A percentile compares a stretch with the other conserved stretches of the same genome.
Evolutionary conservation across 2,113 vertebrate species (phyloP).

Genomic region (Lepisosteus oculatus): DNA sequence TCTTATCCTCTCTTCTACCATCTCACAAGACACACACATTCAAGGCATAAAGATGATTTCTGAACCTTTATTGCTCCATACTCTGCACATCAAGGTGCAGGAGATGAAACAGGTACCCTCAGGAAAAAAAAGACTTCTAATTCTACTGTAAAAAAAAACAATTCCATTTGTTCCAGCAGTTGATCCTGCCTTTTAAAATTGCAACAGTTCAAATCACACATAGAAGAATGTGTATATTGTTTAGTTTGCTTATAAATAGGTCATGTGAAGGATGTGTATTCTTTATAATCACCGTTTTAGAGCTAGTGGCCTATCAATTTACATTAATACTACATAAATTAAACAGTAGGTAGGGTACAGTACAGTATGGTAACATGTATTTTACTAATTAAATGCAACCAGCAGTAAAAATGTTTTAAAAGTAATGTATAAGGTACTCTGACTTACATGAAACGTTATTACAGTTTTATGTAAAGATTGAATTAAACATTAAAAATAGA

Average conservation of each 20-base stretch:
- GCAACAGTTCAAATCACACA: slow-evolving; percentile 57
- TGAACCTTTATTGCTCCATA: no score
- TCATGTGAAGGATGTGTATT: slow-evolving; percentile 52
- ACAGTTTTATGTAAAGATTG: slow-evolving; percentile 45
- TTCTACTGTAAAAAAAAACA: no score
- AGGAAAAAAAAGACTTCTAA: no score
- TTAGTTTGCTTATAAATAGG: slow-evolving; percentile 45
- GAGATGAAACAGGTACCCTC: no score
- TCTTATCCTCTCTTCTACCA: no score
- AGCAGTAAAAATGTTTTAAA: slow-evolving; percentile 52
- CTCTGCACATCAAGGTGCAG: no score
- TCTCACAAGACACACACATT: no score
- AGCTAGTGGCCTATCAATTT: slow-evolving; percentile 67
- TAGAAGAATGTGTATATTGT: slow-evolving; percentile 26
- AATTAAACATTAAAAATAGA: slow-evolving; percentile 58
- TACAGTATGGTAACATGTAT: slow-evolving; percentile 42
- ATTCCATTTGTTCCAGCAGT: slow-evolving; percentile 12
- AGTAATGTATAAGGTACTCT: slow-evolving; percentile 44
- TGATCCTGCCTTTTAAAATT: slow-evolving; percentile 50
- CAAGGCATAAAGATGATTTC: no score
- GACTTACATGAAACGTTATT: slow-evolving; percentile 38
- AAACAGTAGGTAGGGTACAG: slow-evolving; percentile 28
- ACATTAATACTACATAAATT: slow-evolving; percentile 71
- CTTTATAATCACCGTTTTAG: slow-evolving; percentile 68
- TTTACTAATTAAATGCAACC: slow-evolving; percentile 69